These are phyloP conservation scores for Psilopogon haemacephalus DNA, from an alignment of 2,113 vertebrate species.

Conservation along the genomic window DNA sequence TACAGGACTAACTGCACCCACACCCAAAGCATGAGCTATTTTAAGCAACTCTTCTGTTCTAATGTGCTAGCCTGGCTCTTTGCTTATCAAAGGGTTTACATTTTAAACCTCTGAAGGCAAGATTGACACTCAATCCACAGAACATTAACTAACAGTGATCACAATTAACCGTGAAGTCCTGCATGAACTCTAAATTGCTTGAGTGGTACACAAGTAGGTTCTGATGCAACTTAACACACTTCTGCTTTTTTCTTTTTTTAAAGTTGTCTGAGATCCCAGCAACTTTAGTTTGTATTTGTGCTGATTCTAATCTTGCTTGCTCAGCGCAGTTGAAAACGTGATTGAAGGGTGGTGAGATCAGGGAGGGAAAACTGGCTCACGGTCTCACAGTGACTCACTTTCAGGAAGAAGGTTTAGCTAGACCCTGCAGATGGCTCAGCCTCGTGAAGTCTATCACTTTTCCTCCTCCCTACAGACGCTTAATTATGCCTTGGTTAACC, in stretches of 20 bases:
- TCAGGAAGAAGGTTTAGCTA: conserved; percentile 45
- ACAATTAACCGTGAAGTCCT: not conserved
- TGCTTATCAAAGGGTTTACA: not conserved
- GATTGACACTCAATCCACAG: not conserved
- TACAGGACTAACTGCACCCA: not conserved
- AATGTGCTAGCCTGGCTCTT: not conserved
- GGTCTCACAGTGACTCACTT: not conserved
- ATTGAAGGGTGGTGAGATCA: not conserved
- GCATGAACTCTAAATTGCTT: not conserved
- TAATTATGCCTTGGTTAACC: conserved; percentile 48
- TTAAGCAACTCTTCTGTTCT: not conserved
- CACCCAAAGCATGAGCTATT: not conserved
- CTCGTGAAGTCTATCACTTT: conserved; percentile 12
- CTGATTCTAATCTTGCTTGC: not conserved
- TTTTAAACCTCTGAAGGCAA: not conserved
- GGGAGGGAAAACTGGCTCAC: conserved; percentile 36
- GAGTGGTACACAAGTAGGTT: not conserved
- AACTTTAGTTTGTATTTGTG: not conserved
- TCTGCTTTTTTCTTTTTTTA: conserved; percentile 42
- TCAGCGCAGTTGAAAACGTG: not conserved
- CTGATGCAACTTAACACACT: not conserved
- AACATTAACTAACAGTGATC: not conserved
- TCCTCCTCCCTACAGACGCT: conserved; percentile 9
- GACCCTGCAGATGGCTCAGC: conserved; percentile 19
- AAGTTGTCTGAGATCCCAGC: not conserved